Base-by-base conservation (phyloP, 2,113 vertebrate species). In the Oncorhynchus kisutch region DNA sequence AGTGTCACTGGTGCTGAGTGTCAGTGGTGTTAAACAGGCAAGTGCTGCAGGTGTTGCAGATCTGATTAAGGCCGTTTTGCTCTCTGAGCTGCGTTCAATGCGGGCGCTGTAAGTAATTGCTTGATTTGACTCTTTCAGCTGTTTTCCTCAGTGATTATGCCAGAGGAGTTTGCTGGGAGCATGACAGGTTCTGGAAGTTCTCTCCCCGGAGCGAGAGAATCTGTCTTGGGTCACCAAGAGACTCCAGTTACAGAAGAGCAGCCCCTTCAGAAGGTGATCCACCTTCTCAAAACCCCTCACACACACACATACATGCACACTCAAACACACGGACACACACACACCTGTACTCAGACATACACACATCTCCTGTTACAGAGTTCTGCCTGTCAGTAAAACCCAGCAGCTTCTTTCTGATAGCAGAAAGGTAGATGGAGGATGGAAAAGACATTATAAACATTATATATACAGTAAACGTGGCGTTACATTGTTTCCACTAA, bases 31-130 rank as follows among this genome's bases (percentile, higher is more conserved):
- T 74, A 83, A 75, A 1, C 5, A 70, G 80, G 75, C 86, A 89
- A 86, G 83, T 88, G 87, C 67, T 85, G 85, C 92, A 93, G 91
- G 89, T 91, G 91, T 85, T 89, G 84, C 83, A 82, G 71, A 82
- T 84, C 87, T 71, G 24, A 76, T 80, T 77, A 25, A 80, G 78
- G 78, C 82, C n/a, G 72, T 76, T 66, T 84, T 78, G 57, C 79
- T 84, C 64, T 13, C 73, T 74, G 79, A 82, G 75, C 76, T 71
- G 76, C 64, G 1, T 69, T 86, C 81, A 85, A 91, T 92, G 86
- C 84, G 80, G 91, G 89, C 79, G 62, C 82, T 81, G 84, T 88
- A 82, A 85, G 81, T 84, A 77, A 86, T 79, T 88, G 87, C 81
- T 82, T 84, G 84, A 88, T 88, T 89, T 66, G 78, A 83, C 80